A percentile compares a stretch with the other conserved stretches of the same genome.
Evolutionary conservation across 2,113 vertebrate species (phyloP).

Genomic region (Alectura lathami): DNA sequence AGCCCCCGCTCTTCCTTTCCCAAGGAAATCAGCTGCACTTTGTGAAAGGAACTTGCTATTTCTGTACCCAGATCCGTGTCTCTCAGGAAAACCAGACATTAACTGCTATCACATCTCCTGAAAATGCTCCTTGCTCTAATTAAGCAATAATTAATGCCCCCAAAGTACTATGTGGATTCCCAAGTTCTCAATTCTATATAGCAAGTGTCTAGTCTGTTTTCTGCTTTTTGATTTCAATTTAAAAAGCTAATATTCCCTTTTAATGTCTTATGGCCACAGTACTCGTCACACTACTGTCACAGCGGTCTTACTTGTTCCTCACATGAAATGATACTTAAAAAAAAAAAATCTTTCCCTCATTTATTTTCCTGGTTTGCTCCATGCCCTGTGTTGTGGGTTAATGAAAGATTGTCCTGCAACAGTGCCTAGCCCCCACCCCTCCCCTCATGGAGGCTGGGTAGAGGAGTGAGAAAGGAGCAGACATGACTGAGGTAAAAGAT

Average conservation of each 20-base stretch:
- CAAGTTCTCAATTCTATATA: not conserved
- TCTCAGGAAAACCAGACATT: conserved; percentile 5
- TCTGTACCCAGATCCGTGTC: not conserved
- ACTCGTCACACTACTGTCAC: not conserved
- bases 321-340: not conserved
- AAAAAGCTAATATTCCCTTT: not conserved
- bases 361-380: not conserved
- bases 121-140: conserved; percentile 51
- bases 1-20: not conserved
- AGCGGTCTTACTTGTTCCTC: not conserved
- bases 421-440: too few relatives aligned
- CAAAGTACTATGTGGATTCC: conserved; percentile 13
- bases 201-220: not conserved
- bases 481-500: too few relatives aligned
- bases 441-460: too few relatives aligned
- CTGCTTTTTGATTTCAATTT: not conserved
- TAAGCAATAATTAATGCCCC: conserved; percentile 56
- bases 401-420: too few relatives aligned
- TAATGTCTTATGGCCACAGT: not conserved
- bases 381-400: too few relatives aligned
- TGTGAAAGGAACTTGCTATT: not conserved
- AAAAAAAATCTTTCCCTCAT: not conserved
- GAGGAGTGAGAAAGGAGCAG: too few relatives aligned
- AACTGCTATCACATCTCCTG: conserved; percentile 11
- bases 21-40: not conserved